Percentiles rank a stretch among this genome's conserved stretches.
Conservation (phyloP, 2,797 vertebrate species). For the Falco columbarius region DNA sequence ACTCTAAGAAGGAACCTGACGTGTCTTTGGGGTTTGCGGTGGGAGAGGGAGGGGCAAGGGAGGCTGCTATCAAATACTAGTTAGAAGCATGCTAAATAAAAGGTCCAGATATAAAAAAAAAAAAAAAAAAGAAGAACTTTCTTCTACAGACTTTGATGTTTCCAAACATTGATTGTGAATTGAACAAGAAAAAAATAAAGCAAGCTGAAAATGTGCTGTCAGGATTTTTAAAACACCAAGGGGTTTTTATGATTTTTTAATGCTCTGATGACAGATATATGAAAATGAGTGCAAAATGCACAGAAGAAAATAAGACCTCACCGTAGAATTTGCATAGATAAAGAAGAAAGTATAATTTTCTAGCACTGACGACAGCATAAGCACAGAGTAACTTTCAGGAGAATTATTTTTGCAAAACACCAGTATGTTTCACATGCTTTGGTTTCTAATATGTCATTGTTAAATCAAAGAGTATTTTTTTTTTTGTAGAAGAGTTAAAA, state of each 20-base stretch:
- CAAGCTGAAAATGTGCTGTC: conserved; percentile 55
- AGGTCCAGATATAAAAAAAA: neutral
- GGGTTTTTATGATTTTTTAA: conserved; percentile 73
- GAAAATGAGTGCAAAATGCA: conserved; percentile 66
- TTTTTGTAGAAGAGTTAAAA: neutral
- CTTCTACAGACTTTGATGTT: conserved; percentile 56
- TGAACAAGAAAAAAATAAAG: conserved; percentile 42
- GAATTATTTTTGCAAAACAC: conserved; percentile 74
- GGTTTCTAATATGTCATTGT: conserved; percentile 63
- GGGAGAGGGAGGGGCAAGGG: neutral
- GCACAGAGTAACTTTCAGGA: conserved; percentile 33
- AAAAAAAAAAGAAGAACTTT: neutral
- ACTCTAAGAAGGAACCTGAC: neutral
- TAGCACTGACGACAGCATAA: conserved; percentile 13
- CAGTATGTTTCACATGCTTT: conserved; percentile 62
- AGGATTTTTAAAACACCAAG: conserved; percentile 37
- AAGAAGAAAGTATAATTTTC: conserved; percentile 37
- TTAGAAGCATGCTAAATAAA: conserved; percentile 43
- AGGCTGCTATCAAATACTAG: neutral
- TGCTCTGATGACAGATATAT: conserved; percentile 61
- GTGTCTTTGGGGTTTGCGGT: neutral
- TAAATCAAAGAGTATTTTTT: conserved; percentile 57
- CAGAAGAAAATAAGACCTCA: conserved; percentile 46
- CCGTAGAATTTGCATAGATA: conserved; percentile 46
- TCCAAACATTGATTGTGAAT: conserved; percentile 49